Evolutionary conservation across 2,888 invertebrate species (phyloP), one percentile per base, ranked within the genome.

Genomic region (Embidobia sp.): DNA sequence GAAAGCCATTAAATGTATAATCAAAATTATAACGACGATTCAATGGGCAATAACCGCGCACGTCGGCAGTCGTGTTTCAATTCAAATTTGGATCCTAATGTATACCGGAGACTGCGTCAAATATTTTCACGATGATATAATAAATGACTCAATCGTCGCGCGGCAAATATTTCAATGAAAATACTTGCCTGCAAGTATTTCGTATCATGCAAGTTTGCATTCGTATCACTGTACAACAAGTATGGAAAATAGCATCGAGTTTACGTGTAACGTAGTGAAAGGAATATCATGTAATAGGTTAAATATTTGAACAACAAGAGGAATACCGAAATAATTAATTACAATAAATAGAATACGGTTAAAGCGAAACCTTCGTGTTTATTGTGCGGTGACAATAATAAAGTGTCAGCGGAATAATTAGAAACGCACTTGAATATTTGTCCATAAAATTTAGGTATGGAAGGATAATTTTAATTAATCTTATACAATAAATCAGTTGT

Each of bases 1-100:
- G 26, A 15, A 48, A 40, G 48, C 27, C 46, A 40, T 57, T 67
- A 67, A 57, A 57, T 31, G 31, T 33, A 49, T 40, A n/a, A n/a
- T 40, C 40, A 22, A 33, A 57, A 55, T 10, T 15, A 48, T n/a
- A 6, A 13, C 22, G 37, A 48, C 57, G 57, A 40, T 67, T 57
- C 48, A 57, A 67, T 67, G 49, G 48, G 48, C 40, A 49, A 57
- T 48, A 57, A 67, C 57, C 57, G 57, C 26, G 48, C 57, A 16
- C 31, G 40, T 46, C 27, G n/a, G 18, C 33, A 53, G 40, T 29
- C 15, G 42, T 33, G 64, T 51, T 42, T 15, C 13, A 18, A 51
- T 51, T 51, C 42, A 22, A 29, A 22, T 53, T 53, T 8, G n/a
- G n/a, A n/a, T n/a, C n/a, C n/a, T n/a, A n/a, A n/a, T n/a, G n/a